Evolutionary conservation across 2,113 vertebrate genomes (phyloP), one percentile per base, ranked within the genome.

Genomic region (Columbina picui): DNA sequence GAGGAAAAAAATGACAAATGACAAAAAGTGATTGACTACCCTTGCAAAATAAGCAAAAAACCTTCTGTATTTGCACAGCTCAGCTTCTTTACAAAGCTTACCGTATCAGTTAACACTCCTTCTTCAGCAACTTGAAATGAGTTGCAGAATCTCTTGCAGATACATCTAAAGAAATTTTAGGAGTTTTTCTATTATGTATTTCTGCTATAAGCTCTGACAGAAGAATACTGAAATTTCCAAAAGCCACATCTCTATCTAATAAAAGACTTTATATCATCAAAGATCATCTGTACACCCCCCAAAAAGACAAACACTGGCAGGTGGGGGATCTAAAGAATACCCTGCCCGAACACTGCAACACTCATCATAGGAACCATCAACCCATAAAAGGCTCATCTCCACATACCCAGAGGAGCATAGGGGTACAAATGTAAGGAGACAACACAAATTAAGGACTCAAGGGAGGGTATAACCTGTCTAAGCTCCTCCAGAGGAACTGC

Each of bases 391-490:
- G 21, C 7, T n/a, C 45, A 50, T 17, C 26, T 60, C 25, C 59
- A 27, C 25, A 59, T 39, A 14, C 32, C 7, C 17, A 55, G 59
- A 80, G 45, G 6, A 47, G 5, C 17, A 55, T 53, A 80, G 39
- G 6, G 52, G 5, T 7, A 27, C 17, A n/a, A 78, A 77, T 82
- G 12, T 8, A 65, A 41, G 22, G 20, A 59, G 4, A 19, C 1
- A 59, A 25, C 7, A 5, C 8, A 38, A 59, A 11, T 23, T 56
- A 56, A 70, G 52, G 12, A 17, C 16, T 36, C 11, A 23, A n/a
- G 60, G 15, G 14, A 53, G 20, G 2, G 14, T 5, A 6, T 47
- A 3, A 0, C 11, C 12, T 84, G 5, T 30, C 10, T 6, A 39
- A 20, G 14, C 4, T 17, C 15, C 34, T 13, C 39, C 11, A 29